Conservation (phyloP, 1,140 invertebrate species). For the Drosophila carrolli region DNA sequence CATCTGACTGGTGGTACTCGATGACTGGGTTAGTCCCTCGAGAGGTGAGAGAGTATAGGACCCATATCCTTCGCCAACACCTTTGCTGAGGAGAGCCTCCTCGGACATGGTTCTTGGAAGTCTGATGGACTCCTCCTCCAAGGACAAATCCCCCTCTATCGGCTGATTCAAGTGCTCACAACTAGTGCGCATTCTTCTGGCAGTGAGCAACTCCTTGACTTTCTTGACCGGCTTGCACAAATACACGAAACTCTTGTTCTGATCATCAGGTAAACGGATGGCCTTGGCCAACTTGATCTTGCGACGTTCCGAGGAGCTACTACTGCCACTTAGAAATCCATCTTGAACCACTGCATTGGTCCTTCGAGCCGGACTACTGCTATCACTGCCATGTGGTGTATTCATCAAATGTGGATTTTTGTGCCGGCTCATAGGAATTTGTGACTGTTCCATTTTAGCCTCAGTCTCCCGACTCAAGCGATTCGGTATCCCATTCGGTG, state of each 20-base stretch:
- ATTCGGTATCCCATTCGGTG: neutral
- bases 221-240: constrained; percentile 63
- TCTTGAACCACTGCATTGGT: neutral
- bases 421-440: neutral
- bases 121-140: neutral
- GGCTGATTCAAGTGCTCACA: constrained; percentile 10
- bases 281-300: constrained; percentile 34
- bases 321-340: neutral
- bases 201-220: constrained; percentile 49
- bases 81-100: neutral
- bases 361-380: constrained; percentile 1
- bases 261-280: constrained; percentile 37
- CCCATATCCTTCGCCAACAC: neutral
- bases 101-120: neutral
- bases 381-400: constrained; percentile 25
- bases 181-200: constrained; percentile 30
- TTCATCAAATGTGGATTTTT: neutral
- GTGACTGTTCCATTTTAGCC: neutral
- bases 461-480: neutral
- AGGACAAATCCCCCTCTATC: neutral
- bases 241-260: constrained; percentile 68
- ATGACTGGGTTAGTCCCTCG: neutral
- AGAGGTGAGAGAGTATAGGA: neutral
- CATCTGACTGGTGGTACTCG: constrained; percentile 8
- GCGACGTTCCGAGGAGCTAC: constrained; percentile 17